phyloP scores from a whole-genome alignment of 2,797 vertebrate species.

The Melanogrammus aeglefinus region DNA sequence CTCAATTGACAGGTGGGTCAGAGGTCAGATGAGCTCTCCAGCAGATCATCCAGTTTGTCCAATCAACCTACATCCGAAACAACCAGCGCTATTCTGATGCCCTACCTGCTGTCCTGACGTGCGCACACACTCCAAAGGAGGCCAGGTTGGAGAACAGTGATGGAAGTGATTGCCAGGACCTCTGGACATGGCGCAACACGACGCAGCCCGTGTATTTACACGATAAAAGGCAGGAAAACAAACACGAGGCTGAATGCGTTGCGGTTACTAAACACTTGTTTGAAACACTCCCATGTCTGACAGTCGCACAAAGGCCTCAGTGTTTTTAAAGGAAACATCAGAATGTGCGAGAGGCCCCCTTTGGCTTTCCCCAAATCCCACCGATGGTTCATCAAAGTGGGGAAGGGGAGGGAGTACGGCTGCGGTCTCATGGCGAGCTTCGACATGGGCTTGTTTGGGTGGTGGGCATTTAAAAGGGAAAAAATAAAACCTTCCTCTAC shows the following conservation, averaged over 20 bases:
- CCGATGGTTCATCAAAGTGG: constrained; percentile 61
- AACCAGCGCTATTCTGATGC: constrained; percentile 18
- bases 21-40: constrained; percentile 11
- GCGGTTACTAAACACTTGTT: constrained; percentile 49
- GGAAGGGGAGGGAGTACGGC: constrained; percentile 48
- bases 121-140: neutral
- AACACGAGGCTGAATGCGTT: constrained; percentile 43
- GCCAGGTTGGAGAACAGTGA: neutral
- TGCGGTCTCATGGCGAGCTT: constrained; percentile 56
- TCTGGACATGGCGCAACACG: constrained; percentile 24
- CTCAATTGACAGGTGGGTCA: neutral
- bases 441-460: too few relatives aligned
- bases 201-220: neutral
- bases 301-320: constrained; percentile 57
- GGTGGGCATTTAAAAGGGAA: too few relatives aligned
- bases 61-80: constrained; percentile 26
- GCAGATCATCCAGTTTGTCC: constrained; percentile 10
- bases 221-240: constrained; percentile 38
- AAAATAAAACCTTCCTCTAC: too few relatives aligned
- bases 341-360: constrained; percentile 53
- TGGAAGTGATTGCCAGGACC: constrained; percentile 7
- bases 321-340: constrained; percentile 58
- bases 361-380: constrained; percentile 56
- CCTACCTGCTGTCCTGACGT: constrained; percentile 5
- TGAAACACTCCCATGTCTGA: constrained; percentile 43